Percentiles rank a stretch among this genome's conserved stretches.
These are phyloP conservation scores for Cheilosia pagana DNA, from an alignment of 2,888 invertebrate species.

Conservation along the genomic window DNA sequence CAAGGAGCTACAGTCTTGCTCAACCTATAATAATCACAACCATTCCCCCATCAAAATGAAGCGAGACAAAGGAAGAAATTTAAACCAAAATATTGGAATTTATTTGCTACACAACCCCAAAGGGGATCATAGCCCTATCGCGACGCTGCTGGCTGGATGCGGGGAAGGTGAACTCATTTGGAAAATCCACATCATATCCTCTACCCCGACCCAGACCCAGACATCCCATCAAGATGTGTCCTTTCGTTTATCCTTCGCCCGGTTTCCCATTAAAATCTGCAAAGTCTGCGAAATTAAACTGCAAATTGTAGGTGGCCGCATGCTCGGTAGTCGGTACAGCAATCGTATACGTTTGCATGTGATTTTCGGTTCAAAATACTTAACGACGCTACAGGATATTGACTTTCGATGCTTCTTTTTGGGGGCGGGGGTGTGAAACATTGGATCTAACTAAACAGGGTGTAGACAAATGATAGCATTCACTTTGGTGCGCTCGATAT, in stretches of 20 bases:
- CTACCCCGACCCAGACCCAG: background rate
- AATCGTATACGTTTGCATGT: conserved; percentile 49
- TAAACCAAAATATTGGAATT: conserved; percentile 50
- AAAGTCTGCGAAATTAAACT: conserved; percentile 52
- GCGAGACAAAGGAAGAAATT: conserved; percentile 36
- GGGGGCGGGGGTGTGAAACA: conserved; percentile 9
- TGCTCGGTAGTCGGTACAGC: conserved; percentile 9
- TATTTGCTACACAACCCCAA: conserved; percentile 9
- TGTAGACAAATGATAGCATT: conserved; percentile 49
- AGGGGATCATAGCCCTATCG: conserved; percentile 20
- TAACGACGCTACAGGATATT: conserved; percentile 50
- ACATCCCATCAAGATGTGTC: conserved; percentile 37
- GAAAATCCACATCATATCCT: conserved; percentile 57
- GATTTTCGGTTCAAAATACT: conserved; percentile 32
- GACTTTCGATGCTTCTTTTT: conserved; percentile 37
- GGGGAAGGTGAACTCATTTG: conserved; percentile 44
- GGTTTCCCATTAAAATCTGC: conserved; percentile 62
- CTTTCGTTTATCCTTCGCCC: conserved; percentile 1
- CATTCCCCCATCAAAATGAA: background rate
- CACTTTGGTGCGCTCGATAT: background rate
- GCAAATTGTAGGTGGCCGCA: conserved; percentile 12
- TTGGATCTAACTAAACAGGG: conserved; percentile 37
- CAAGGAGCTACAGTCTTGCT: conserved; percentile 15
- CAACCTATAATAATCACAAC: background rate
- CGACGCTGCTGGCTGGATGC: background rate